phyloP scores from a whole-genome alignment of 2,113 vertebrate species.

The Burhinus bistriatus region DNA sequence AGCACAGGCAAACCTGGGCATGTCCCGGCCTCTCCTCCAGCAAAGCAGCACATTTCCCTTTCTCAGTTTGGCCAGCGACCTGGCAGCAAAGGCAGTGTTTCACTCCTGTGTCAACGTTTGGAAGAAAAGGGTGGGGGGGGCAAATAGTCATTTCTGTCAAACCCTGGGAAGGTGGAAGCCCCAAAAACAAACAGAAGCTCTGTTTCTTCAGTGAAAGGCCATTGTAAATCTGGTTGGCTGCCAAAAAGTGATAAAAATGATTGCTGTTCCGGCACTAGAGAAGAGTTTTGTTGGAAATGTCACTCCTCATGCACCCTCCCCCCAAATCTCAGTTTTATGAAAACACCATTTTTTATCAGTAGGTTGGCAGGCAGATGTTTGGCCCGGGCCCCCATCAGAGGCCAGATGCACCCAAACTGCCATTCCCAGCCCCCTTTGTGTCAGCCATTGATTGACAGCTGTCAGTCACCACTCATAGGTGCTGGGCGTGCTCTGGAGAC shows the following conservation, averaged over 20 bases:
- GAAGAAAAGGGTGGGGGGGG: neutral
- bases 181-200: slow-evolving; percentile 56
- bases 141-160: slow-evolving; percentile 28
- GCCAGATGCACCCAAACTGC: neutral
- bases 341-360: slow-evolving; percentile 25
- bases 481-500: neutral
- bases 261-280: slow-evolving; percentile 42
- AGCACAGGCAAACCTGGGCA: neutral
- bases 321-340: slow-evolving; percentile 28
- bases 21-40: neutral
- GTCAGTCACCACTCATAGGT: neutral
- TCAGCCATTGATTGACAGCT: neutral
- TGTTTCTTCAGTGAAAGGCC: slow-evolving; percentile 53
- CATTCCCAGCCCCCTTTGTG: neutral
- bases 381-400: neutral
- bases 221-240: slow-evolving; percentile 31
- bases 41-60: neutral
- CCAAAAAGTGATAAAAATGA: slow-evolving; percentile 63
- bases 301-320: neutral
- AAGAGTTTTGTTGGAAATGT: slow-evolving; percentile 34
- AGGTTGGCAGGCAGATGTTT: neutral
- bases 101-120: slow-evolving; percentile 58
- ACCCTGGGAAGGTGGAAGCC: slow-evolving; percentile 30
- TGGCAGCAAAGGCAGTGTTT: slow-evolving; percentile 26
- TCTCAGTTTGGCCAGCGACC: neutral